Evolutionary conservation across 2,888 invertebrate species (phyloP), one percentile per base, ranked within the genome.

Genomic region (Callosobruchus maculatus): DNA sequence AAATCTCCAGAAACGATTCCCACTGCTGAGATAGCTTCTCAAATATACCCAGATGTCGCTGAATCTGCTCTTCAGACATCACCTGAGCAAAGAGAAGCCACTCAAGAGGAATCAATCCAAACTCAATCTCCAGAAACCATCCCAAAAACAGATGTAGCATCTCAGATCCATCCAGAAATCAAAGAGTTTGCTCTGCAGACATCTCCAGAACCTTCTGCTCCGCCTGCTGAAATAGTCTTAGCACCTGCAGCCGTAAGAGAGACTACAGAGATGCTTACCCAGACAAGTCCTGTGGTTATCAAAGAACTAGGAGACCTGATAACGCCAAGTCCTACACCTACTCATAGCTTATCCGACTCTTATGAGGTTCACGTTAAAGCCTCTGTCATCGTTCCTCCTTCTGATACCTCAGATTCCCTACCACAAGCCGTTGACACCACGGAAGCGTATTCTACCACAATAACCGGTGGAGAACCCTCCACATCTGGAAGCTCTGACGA

Each of bases 331-430:
- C 77, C 80, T 9, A 77, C 79, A 68, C 86, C 76, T 30, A 76
- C 81, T 20, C 76, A 79, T 68, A 82, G 81, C 76, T 74, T 79
- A 5, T 83, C 84, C 2, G 84, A 83, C 74, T 81, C 83, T 67
- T 91, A 90, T 78, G 91, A 92, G 87, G 88, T 92, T n/a, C 90
- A 90, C 78, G 87, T 92, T 30, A 86, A 90, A 80, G 90, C 91
- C 67, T 88, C 89, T 75, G 88, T 91, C 21, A 88, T 90, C 0
- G 89, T 92, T 75, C 90, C 90, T 21, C 78, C 82, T 20, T 79
- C 78, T 20, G 80, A 79, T 26, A 26, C 22, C 0, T 26, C 70
- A 5, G 71, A 71, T 0, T 67, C 67, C n/a, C 20, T 21, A 13
- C 13, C 68, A 13, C 22, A 21, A 68, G 20, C 20, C 22, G 20